phyloP scores from a whole-genome alignment of 2,113 vertebrate genomes.

The Sapayoa aenigma region DNA sequence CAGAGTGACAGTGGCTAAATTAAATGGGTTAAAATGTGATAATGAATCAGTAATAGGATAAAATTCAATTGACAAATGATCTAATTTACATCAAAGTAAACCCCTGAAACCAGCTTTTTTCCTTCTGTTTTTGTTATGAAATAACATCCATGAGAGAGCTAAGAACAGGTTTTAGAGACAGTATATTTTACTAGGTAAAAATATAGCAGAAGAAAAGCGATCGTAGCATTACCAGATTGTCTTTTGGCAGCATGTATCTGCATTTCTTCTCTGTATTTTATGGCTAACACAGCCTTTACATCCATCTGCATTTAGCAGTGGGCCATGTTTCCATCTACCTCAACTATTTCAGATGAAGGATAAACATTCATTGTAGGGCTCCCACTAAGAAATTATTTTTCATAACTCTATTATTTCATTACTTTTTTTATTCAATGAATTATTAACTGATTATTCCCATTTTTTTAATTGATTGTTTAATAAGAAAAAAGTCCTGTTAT shows the following conservation, averaged over 20 bases:
- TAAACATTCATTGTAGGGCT: background rate
- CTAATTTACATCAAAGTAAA: background rate
- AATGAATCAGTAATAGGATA: background rate
- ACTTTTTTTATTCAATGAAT: background rate
- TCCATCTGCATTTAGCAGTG: background rate
- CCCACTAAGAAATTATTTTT: background rate
- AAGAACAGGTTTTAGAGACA: background rate
- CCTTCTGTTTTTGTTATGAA: background rate
- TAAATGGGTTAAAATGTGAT: background rate
- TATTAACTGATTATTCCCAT: background rate
- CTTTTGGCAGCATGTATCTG: background rate
- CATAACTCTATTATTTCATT: too few relatives aligned
- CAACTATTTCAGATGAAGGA: background rate
- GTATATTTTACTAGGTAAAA: background rate
- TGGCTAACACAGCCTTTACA: background rate
- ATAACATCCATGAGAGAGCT: background rate
- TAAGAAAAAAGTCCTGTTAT: background rate
- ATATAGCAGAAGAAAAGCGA: background rate
- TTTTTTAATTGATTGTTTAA: background rate
- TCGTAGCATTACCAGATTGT: fast-evolving
- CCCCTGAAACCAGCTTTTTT: fast-evolving
- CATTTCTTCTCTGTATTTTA: background rate
- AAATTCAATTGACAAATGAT: fast-evolving
- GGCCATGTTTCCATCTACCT: background rate
- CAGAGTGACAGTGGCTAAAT: too few relatives aligned